Conservation (phyloP, 2,113 vertebrate species). For the Ranitomeya imitator region DNA sequence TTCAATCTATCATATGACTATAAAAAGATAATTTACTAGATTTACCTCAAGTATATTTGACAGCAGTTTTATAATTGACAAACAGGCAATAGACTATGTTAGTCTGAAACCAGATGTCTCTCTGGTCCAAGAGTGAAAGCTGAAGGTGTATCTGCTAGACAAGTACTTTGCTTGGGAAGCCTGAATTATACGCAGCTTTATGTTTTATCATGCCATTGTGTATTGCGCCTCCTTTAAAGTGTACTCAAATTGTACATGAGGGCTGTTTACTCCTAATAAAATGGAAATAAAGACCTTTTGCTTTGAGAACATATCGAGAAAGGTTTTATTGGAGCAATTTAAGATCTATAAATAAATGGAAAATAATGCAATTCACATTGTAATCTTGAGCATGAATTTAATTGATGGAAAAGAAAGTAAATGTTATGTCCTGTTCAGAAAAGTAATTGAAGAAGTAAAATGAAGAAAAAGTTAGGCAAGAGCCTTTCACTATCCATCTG, state of each 20-base stretch:
- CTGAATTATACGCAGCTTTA: constrained; percentile 10
- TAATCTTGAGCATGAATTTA: neutral
- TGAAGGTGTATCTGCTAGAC: neutral
- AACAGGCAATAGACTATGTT: neutral
- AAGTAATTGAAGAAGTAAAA: neutral
- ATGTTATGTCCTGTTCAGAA: neutral
- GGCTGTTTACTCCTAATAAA: neutral
- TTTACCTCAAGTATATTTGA: neutral
- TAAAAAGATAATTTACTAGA: neutral
- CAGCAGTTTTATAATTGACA: neutral
- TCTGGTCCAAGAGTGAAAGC: neutral
- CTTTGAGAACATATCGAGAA: neutral
- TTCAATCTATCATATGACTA: neutral
- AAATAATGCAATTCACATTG: neutral
- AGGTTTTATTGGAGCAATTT: neutral
- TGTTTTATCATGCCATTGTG: constrained; percentile 6
- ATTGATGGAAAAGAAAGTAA: neutral
- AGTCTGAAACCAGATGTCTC: neutral
- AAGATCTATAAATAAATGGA: neutral
- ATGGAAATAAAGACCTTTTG: neutral
- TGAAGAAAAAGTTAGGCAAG: neutral
- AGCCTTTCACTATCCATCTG: neutral
- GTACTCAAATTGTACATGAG: neutral
- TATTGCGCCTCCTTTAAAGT: neutral
- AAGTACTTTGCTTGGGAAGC: constrained; percentile 12